Evolutionary conservation across 2,888 invertebrate genomes (phyloP).

Genomic region (Cancer borealis): DNA sequence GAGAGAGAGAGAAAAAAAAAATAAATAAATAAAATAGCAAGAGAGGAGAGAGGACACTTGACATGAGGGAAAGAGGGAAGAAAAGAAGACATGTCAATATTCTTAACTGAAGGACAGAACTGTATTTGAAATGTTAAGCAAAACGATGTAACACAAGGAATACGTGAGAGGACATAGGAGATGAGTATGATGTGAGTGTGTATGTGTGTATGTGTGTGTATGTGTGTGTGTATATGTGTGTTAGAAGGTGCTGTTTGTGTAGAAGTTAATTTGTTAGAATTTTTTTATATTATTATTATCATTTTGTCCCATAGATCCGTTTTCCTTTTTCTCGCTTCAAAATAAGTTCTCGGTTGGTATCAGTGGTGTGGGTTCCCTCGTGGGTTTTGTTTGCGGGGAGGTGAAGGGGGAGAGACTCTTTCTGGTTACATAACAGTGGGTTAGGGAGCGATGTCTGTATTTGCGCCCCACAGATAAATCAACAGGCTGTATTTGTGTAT

Average conservation of each 20-base stretch:
- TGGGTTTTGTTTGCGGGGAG: background rate
- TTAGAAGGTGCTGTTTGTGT: background rate
- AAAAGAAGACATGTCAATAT: background rate
- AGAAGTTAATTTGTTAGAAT: background rate
- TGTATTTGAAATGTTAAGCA: background rate
- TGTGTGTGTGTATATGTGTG: slow-evolving; percentile 51
- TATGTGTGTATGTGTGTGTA: slow-evolving; percentile 49
- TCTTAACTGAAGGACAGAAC: background rate
- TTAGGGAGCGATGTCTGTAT: background rate
- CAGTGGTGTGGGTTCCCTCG: background rate
- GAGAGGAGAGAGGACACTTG: background rate
- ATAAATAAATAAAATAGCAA: background rate
- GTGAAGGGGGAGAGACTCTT: background rate
- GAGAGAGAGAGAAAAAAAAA: slow-evolving; percentile 31
- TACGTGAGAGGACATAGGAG: background rate
- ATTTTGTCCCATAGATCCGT: background rate
- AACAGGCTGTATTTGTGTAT: background rate
- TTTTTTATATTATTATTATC: background rate
- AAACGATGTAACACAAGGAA: background rate
- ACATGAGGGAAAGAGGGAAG: background rate
- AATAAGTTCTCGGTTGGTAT: background rate
- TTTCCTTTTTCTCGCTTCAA: background rate
- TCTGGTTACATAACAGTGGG: background rate
- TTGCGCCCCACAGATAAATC: background rate
- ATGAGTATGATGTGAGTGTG: slow-evolving; percentile 11